These are phyloP conservation scores for human DNA, from an alignment of 2,113 vertebrate genomes.

Conservation along the genomic window GRCh38 chr12:85800001-85800500, in stretches of 20 bases:
- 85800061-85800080: background rate
- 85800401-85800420: too few species aligned
- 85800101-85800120: background rate
- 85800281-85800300: slow-evolving; percentile 14
- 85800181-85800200: background rate
- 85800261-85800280: background rate
- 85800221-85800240: background rate
- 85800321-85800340: too few species aligned
- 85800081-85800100: background rate
- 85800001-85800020: background rate
- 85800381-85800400: too few species aligned
- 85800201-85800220: background rate
- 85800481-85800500: too few species aligned
- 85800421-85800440: too few species aligned
- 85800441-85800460: too few species aligned
- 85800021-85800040: background rate
- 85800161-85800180: background rate
- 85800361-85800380: too few species aligned
- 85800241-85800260: background rate
- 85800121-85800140: background rate
- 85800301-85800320: background rate
- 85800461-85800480: too few species aligned
- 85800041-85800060: background rate
- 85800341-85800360: too few species aligned
- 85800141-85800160: background rate